Conservation (phyloP, 2,797 vertebrate species). For the Anolis apletophallus region DNA sequence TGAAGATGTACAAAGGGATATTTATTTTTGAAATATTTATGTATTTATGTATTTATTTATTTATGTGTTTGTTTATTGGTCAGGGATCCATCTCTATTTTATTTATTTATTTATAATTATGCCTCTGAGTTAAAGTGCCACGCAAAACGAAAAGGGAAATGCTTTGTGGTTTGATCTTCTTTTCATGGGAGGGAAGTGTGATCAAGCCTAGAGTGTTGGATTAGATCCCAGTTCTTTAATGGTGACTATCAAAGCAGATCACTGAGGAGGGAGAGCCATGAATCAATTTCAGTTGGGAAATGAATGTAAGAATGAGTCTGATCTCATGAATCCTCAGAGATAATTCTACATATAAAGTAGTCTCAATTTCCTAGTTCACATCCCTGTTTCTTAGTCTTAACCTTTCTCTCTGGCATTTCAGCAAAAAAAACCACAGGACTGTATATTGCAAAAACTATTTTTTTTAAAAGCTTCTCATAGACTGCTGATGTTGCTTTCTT, state of each 20-base stretch:
- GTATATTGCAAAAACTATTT: background rate
- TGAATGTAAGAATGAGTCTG: background rate
- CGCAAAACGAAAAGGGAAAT: background rate
- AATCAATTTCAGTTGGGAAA: slow-evolving; percentile 32
- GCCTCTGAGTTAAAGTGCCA: slow-evolving; percentile 30
- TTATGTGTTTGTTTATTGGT: slow-evolving; percentile 64
- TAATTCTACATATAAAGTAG: background rate
- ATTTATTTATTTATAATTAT: slow-evolving; percentile 61
- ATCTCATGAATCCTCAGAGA: background rate
- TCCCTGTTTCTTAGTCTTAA: background rate
- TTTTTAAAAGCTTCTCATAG: background rate
- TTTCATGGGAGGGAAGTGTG: background rate
- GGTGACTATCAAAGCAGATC: background rate
- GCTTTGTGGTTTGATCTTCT: background rate
- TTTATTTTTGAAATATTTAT: slow-evolving; percentile 68
- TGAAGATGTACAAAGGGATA: slow-evolving; percentile 61
- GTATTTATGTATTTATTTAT: slow-evolving; percentile 70
- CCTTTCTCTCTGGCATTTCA: background rate
- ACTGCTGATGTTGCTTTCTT: background rate
- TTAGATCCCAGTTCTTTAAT: background rate
- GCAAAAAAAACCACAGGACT: background rate
- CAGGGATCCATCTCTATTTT: slow-evolving; percentile 47
- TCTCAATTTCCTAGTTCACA: background rate
- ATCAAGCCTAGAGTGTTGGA: background rate
- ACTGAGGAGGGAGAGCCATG: background rate